Conservation (phyloP, 2,113 vertebrate genomes). For the Neodon shergylaensis region DNA sequence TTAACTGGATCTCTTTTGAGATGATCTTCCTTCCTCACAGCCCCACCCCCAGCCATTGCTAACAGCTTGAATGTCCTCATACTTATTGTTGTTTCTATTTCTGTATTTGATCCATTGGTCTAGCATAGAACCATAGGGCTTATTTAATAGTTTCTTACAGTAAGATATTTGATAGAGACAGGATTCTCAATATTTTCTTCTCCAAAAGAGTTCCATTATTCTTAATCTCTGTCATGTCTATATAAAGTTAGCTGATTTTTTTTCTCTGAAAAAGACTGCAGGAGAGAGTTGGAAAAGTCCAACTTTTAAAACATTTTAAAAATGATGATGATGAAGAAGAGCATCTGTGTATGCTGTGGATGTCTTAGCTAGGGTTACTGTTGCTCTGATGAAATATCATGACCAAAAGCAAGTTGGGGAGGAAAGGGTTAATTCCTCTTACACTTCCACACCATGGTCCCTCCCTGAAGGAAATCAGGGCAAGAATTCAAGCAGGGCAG, state of each 20-base stretch:
- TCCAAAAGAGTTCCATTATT: not conserved
- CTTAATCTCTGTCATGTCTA: not conserved
- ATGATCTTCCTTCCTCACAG: not conserved
- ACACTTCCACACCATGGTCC: not conserved
- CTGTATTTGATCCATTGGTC: not conserved
- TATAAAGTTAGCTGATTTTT: not conserved
- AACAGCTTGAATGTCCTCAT: not conserved
- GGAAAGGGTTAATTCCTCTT: not conserved
- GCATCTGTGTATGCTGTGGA: not conserved
- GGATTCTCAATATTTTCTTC: not conserved
- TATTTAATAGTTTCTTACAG: not conserved
- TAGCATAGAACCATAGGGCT: not conserved
- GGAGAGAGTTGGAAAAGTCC: not conserved
- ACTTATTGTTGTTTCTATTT: not conserved
- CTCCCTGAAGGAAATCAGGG: not conserved
- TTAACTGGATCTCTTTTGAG: not conserved
- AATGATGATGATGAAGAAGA: not conserved
- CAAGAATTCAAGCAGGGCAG: not conserved
- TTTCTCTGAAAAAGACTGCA: not conserved
- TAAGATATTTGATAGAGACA: not conserved
- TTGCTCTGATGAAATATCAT: not conserved
- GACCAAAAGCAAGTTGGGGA: not conserved
- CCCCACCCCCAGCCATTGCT: not conserved
- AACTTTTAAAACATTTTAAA: too few relatives aligned
- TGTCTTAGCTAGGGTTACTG: not conserved